Evolutionary conservation across 2,113 vertebrate genomes (phyloP), one percentile per base, ranked within the genome.

Genomic region (Lucifuga dentata): DNA sequence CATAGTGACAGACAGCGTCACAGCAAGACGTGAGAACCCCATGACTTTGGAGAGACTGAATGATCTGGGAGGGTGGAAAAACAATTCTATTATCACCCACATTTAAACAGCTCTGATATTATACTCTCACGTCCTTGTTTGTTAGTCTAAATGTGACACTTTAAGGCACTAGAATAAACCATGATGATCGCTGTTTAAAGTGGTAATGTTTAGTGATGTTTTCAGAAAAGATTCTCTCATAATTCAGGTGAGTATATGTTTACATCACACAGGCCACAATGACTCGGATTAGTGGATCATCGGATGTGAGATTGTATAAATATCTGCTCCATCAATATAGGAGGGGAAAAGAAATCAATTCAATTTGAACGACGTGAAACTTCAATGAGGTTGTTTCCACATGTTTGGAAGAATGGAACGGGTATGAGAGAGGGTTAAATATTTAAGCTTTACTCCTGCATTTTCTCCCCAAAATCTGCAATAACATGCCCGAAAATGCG

Each of bases 1-100:
- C 41, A 90, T 61, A 74, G 88, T 88, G 87, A 91, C 84, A 78
- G 78, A 91, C 68, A 94, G 83, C 68, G 87, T 81, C 86, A 90
- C 85, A 81, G 86, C 73, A 60, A 90, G 63, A 71, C 52, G 68
- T 73, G 81, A 74, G 78, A 71, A 87, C 83, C 81, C 85, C 91
- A 92, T 93, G 81, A 73, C 80, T 86, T 52, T 78, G 72, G 36
- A 76, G 49, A 78, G 73, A 81, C 36, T 69, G 45, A 60, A 85
- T 26, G 62, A 80, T 73, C 87, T 91, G 76, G 36, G 41, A 79
- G 76, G 56, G 73, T 80, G 58, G 81, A 75, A 78, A 70, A 44
- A 53, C 33, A 15, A 12, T 36, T 38, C 53, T 39, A 41, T 69
- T 4, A 44, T 49, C 8, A 23, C 39, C 46, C 67, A 39, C 5